Base-by-base conservation (phyloP, 2,888 invertebrate genomes). In the Microplitis deprimator region DNA sequence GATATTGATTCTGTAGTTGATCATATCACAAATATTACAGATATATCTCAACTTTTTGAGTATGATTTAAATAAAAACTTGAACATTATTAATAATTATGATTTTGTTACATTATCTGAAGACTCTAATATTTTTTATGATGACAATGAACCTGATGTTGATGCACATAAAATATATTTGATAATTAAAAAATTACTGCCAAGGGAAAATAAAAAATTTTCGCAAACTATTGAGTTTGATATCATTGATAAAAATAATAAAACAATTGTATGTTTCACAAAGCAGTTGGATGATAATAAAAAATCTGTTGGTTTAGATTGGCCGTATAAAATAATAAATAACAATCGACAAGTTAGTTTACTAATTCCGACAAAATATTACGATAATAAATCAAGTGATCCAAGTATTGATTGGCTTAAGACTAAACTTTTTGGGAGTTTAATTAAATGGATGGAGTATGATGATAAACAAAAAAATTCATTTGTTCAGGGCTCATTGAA, bases 391-490 rank as follows among this genome's bases (percentile, higher is more conserved):
- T 77, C 72, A 10, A 70, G 75, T 5, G 83, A 84, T 64, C 71
- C 79, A 4, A 84, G 85, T 75, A 77, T 85, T 6, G 82, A 87
- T 61, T 94, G 94, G 94, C 89, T 94, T 6, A 87, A 88, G 64
- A 90, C 91, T 40, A 91, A 90, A 81, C 89, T 94, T 60, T 90
- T 94, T 80, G 91, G 92, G 13, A 93, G 93, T 86, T 87, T 95
- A 78, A 81, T 92, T 0, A 93, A 93, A 85, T 94, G 95, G 94
- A 91, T 92, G 83, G 83, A 92, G 85, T 90, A 91, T 85, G 82
- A 88, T 78, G 75, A 87, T 81, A 39, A 64, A 87, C 85, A 81
- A 64, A 80, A 79, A 7, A 80, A 75, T 20, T 76, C 60, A 29
- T 76, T 84, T 39, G 73, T 84, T 6, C 77, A 80, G 41, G 83